A percentile compares a stretch with the other conserved stretches of the same genome.
Conservation (phyloP, 2,888 invertebrate genomes). For the Caradrina kadenii region DNA sequence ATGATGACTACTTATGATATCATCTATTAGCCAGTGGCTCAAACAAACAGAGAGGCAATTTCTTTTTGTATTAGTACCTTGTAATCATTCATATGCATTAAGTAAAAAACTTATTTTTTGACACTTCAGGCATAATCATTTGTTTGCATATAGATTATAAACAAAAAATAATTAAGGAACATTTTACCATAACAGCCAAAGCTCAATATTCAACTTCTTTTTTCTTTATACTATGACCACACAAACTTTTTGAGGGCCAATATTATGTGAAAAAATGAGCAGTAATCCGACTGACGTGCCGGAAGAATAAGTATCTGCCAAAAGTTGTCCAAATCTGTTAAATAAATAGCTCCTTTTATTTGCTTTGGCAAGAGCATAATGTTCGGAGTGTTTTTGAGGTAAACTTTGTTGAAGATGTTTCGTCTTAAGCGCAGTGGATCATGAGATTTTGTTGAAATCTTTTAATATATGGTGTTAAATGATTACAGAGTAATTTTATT, state of each 20-base stretch:
- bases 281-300: slow-evolving; percentile 48
- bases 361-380: slow-evolving; percentile 35
- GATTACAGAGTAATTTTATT: background rate
- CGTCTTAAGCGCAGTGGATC: slow-evolving; percentile 9
- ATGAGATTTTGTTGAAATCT: slow-evolving; percentile 9
- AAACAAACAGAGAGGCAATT: no score
- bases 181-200: no score
- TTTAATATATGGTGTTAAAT: background rate
- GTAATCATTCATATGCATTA: no score
- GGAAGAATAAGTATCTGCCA: slow-evolving; percentile 52
- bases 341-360: slow-evolving; percentile 60
- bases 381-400: slow-evolving; percentile 26
- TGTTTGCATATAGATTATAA: no score
- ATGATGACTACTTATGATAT: no score
- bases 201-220: slow-evolving; percentile 30
- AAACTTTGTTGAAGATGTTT: slow-evolving; percentile 37
- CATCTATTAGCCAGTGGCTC: no score
- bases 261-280: slow-evolving; percentile 62
- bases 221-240: slow-evolving; percentile 26
- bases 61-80: no score
- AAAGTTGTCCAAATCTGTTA: slow-evolving; percentile 49
- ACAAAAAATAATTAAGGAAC: no score
- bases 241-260: slow-evolving; percentile 58
- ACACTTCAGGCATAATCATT: no score
- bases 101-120: no score